phyloP scores from a whole-genome alignment of 2,888 invertebrate species.

The Eugnorisma glareosa region DNA sequence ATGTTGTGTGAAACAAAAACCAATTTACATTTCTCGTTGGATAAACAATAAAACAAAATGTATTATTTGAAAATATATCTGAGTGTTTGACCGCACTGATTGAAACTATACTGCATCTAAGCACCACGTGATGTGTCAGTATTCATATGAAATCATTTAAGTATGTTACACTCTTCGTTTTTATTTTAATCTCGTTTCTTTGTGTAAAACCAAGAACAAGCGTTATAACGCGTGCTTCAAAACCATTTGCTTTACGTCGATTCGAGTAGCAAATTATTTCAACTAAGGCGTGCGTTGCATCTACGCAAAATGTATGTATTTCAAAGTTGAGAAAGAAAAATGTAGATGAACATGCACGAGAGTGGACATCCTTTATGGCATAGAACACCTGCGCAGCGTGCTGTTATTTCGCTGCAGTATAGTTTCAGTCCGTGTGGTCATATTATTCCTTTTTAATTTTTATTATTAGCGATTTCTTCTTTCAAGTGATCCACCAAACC shows the following conservation, averaged over 20 bases:
- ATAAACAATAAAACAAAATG: slow-evolving; percentile 51
- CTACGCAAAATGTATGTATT: background rate
- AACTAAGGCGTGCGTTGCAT: background rate
- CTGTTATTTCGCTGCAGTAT: background rate
- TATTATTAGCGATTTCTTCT: background rate
- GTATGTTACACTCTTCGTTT: background rate
- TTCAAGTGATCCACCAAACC: slow-evolving; percentile 68
- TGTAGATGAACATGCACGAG: background rate
- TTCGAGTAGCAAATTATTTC: background rate
- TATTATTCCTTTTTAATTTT: background rate
- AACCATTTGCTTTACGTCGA: background rate
- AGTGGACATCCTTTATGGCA: background rate
- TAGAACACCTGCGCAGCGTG: background rate
- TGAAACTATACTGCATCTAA: background rate
- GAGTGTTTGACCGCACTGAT: slow-evolving; percentile 3
- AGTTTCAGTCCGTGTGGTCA: background rate
- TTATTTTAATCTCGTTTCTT: background rate
- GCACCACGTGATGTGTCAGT: background rate
- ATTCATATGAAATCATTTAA: background rate
- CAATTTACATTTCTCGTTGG: slow-evolving; percentile 11
- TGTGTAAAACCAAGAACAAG: background rate
- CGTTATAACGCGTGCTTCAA: background rate
- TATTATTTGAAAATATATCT: slow-evolving; percentile 33
- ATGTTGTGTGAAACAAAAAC: background rate
- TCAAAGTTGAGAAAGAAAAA: background rate